Evolutionary conservation across 2,888 invertebrate genomes (phyloP), one percentile per base, ranked within the genome.

Genomic region (Parnassius smintheus): DNA sequence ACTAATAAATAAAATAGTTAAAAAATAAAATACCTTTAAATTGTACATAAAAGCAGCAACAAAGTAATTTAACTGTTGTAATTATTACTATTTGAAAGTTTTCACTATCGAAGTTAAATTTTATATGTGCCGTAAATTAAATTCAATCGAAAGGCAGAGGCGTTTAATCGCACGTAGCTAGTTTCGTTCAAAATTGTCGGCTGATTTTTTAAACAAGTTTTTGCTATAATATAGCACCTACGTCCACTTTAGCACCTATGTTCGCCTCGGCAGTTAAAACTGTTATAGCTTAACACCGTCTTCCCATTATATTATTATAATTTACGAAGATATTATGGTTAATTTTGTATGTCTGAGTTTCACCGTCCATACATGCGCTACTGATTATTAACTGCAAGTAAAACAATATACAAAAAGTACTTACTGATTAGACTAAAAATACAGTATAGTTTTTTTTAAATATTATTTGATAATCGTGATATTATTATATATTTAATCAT

Each of bases 81-180:
- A 74, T 75, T 74, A 83, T 85, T 80, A 84, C 86, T 83, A 81
- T 80, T 75, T 77, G 76, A 80, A 84, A 85, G 82, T 85, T 79
- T 84, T 75, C 73, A 73, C 70, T 71, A 73, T 74, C 72, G 76
- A 74, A 83, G 81, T 82, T 75, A 78, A 83, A 82, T 83, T 88
- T 88, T 85, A 88, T 85, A 83, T 75, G 66, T 74, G 75, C 68
- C 74, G 80, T 89, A 88, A 88, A 88, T 86, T 74, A 81, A 59
- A 67, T 78, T 81, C 83, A 81, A 83, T 81, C 78, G 77, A 69
- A 74, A 69, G 66, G 64, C 68, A 69, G 74, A 69, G 66, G 64
- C 68, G 70, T 72, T 72, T 53, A 60, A 49, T 59, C 58, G 13
- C 9, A 55, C 4, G 54, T 44, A 9, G 35, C 10, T 22, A 22